Conservation (phyloP, 2,797 vertebrate species). For the Gastrophryne carolinensis region DNA sequence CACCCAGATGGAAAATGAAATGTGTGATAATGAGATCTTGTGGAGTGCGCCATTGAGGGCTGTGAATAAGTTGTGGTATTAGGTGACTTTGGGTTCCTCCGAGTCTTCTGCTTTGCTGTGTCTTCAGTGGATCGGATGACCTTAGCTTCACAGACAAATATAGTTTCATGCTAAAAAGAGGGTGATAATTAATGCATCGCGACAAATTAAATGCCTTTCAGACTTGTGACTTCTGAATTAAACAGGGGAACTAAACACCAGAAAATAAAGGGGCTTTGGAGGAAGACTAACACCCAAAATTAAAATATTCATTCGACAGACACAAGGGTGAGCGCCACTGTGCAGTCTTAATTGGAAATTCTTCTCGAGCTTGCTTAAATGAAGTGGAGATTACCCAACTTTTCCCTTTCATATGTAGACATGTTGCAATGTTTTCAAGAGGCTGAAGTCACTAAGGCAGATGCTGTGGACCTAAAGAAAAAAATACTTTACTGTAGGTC, state of each 20-base stretch:
- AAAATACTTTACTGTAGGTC: too few relatives aligned
- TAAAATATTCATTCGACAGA: neutral
- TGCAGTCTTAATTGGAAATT: neutral
- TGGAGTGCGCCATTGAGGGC: constrained; percentile 12
- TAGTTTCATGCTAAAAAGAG: constrained; percentile 35
- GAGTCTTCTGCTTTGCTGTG: constrained; percentile 28
- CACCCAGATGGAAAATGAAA: constrained; percentile 42
- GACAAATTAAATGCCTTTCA: constrained; percentile 21
- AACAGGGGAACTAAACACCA: constrained; percentile 12
- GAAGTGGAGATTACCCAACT: too few relatives aligned
- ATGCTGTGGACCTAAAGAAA: too few relatives aligned
- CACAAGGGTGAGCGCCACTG: neutral
- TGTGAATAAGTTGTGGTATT: constrained; percentile 43
- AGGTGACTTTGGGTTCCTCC: constrained; percentile 22
- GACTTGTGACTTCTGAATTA: constrained; percentile 3
- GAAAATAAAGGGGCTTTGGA: neutral
- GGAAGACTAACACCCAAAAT: neutral
- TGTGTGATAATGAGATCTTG: constrained; percentile 29
- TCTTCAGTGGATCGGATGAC: constrained; percentile 37
- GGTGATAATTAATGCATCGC: constrained; percentile 18
- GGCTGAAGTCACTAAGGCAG: too few relatives aligned
- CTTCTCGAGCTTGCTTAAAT: neutral
- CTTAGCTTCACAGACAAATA: constrained; percentile 17
- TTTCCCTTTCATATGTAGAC: neutral
- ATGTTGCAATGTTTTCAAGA: too few relatives aligned